Conservation (phyloP, 2,113 vertebrate genomes). For the Mastomys coucha region DNA sequence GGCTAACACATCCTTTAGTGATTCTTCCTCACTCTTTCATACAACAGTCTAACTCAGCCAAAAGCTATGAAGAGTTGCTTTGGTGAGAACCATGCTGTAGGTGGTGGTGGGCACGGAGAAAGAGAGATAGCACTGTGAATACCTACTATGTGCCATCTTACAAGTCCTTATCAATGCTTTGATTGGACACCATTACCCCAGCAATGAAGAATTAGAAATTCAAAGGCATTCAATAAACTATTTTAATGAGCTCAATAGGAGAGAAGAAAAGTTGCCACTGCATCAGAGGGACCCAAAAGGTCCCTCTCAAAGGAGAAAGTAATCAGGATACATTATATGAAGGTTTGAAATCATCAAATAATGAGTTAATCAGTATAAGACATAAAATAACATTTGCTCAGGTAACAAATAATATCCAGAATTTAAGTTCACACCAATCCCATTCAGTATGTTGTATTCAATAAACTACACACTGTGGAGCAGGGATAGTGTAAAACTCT, state of each 20-base stretch:
- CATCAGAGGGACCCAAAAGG: background rate
- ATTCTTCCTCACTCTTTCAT: background rate
- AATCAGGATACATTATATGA: background rate
- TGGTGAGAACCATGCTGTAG: background rate
- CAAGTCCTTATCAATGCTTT: background rate
- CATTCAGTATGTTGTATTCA: background rate
- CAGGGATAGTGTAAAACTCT: background rate
- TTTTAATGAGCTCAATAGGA: background rate
- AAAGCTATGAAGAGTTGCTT: background rate
- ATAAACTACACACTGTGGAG: background rate
- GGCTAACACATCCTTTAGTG: background rate
- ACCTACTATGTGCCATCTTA: background rate
- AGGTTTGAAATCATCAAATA: background rate
- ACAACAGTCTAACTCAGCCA: background rate
- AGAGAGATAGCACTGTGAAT: background rate
- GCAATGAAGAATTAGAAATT: conserved; percentile 3
- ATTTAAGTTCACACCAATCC: background rate
- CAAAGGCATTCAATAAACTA: background rate
- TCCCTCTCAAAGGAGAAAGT: too few species aligned
- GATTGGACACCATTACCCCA: background rate
- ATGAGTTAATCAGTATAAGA: background rate
- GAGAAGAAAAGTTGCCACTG: background rate
- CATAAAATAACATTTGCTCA: background rate
- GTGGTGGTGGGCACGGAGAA: background rate
- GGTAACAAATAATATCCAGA: background rate